Evolutionary conservation across 2,113 vertebrate genomes (phyloP).

Genomic region (Psilopsiagon aurifrons): DNA sequence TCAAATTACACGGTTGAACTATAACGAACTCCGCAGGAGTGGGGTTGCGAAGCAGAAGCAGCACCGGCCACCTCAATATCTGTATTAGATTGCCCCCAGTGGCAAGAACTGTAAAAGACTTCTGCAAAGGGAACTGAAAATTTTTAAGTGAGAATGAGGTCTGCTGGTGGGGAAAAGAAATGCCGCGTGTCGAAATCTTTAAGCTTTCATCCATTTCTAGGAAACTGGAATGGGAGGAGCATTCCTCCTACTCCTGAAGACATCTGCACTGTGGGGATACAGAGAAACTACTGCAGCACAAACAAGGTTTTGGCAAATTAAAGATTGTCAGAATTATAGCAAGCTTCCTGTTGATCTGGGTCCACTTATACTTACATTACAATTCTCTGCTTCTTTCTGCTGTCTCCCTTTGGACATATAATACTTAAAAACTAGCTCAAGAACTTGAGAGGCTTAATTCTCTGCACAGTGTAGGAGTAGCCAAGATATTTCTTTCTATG

Average conservation of each 20-base stretch:
- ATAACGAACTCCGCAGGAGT: neutral
- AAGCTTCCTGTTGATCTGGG: neutral
- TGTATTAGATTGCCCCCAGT: constrained; percentile 54
- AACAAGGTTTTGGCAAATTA: constrained; percentile 26
- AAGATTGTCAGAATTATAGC: neutral
- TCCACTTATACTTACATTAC: neutral
- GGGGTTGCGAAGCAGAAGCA: neutral
- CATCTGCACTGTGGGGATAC: neutral
- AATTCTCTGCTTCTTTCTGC: neutral
- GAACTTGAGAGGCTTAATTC: neutral
- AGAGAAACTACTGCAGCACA: neutral
- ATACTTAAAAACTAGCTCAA: constrained; percentile 1
- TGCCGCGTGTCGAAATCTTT: neutral
- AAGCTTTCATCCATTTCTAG: constrained; percentile 40
- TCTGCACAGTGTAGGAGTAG: neutral
- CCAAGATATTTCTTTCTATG: constrained; percentile 7
- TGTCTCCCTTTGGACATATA: neutral
- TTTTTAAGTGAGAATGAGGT: constrained; percentile 14
- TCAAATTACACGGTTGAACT: neutral
- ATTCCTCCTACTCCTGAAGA: constrained; percentile 1
- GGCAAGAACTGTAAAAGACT: constrained; percentile 29
- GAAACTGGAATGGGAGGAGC: constrained; percentile 33
- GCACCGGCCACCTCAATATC: neutral
- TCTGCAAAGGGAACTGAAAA: neutral
- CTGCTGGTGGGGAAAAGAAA: neutral